Percentiles rank a stretch among this genome's conserved stretches.
phyloP scores from a whole-genome alignment of 2,888 invertebrate genomes.

The Therioaphis trifolii region DNA sequence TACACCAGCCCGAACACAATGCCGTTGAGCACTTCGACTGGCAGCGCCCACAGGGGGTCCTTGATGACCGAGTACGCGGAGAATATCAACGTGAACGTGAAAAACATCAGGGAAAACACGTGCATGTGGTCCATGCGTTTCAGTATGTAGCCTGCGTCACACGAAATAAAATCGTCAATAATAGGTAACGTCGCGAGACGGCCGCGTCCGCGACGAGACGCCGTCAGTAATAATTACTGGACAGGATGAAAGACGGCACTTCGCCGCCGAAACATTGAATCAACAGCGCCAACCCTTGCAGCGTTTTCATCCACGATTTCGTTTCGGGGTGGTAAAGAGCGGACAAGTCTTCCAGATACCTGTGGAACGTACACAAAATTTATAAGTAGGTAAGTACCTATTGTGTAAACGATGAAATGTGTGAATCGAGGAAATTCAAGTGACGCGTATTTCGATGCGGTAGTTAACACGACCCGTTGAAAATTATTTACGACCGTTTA shows the following conservation, averaged over 20 bases:
- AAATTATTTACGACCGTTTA: no score
- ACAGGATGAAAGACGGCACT: not conserved
- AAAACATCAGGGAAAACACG: not conserved
- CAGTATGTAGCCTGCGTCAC: not conserved
- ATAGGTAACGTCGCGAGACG: no score
- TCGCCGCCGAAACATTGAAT: conserved; percentile 4
- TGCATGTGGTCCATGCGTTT: not conserved
- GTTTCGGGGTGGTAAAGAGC: not conserved
- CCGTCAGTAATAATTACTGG: not conserved
- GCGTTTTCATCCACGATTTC: not conserved
- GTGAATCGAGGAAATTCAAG: no score
- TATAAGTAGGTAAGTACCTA: no score
- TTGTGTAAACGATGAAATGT: no score
- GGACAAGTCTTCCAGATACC: not conserved
- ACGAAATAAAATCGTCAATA: not conserved
- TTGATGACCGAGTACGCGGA: not conserved
- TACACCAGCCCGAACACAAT: not conserved
- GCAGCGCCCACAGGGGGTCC: not conserved
- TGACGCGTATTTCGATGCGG: no score
- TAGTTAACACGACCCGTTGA: no score
- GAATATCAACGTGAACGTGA: not conserved
- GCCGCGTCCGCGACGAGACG: not conserved
- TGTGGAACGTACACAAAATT: not conserved
- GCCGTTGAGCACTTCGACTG: not conserved
- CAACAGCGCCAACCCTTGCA: not conserved